phyloP scores from a whole-genome alignment of 1,140 invertebrate genomes.

The Streblospio benedicti region DNA sequence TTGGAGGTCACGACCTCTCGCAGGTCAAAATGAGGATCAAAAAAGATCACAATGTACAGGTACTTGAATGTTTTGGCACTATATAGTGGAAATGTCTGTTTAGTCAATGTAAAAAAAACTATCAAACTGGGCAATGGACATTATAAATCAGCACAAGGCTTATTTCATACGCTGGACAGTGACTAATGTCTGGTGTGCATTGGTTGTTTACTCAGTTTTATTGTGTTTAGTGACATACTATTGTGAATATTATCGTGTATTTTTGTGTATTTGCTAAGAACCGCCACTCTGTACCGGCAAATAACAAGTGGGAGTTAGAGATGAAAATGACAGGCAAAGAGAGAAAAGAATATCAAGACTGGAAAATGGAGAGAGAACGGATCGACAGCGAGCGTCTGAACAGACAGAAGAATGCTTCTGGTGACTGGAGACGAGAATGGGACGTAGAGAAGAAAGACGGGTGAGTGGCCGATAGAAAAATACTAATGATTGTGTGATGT shows the following conservation, averaged over 20 bases:
- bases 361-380: conserved; percentile 35
- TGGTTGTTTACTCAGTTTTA: too few relatives aligned
- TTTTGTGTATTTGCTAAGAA: too few relatives aligned
- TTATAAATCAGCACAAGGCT: too few relatives aligned
- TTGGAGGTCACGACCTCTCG: conserved; percentile 33
- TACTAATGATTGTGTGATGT: not conserved
- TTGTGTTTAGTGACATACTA: too few relatives aligned
- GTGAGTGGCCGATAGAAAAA: not conserved
- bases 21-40: conserved; percentile 36
- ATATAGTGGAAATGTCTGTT: too few relatives aligned
- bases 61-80: too few relatives aligned
- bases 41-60: conserved; percentile 25
- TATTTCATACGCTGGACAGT: too few relatives aligned
- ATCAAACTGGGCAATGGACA: too few relatives aligned
- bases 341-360: conserved; percentile 33
- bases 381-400: conserved; percentile 35
- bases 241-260: too few relatives aligned
- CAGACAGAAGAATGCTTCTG: conserved; percentile 30
- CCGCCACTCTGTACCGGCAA: too few relatives aligned
- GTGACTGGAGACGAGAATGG: conserved; percentile 40
- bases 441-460: conserved; percentile 31
- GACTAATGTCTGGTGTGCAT: too few relatives aligned
- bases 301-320: conserved; percentile 34
- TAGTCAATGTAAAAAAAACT: too few relatives aligned
- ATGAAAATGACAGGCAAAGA: conserved; percentile 39